Conservation (phyloP, 2,797 vertebrate genomes). For the Sciaenops ocellatus region DNA sequence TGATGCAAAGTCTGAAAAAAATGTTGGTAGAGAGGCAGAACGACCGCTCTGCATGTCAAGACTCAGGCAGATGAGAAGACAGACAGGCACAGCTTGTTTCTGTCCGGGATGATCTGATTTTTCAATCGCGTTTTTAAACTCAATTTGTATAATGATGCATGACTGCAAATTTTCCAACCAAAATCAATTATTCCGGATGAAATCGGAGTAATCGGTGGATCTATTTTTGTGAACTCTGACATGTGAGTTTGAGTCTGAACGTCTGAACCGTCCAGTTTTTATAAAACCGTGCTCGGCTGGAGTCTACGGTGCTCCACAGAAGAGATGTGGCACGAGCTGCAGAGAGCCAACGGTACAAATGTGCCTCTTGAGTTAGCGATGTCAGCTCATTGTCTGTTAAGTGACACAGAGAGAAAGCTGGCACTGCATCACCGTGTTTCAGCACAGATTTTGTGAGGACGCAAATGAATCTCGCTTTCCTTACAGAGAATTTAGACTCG, state of each 20-base stretch:
- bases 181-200: neutral
- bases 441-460: neutral
- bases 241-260: neutral
- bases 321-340: neutral
- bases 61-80: neutral
- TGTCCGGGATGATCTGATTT: neutral
- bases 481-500: neutral
- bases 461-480: neutral
- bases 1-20: conserved; percentile 18
- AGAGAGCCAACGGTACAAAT: neutral
- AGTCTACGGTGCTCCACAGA: neutral
- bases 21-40: conserved; percentile 11
- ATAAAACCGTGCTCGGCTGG: neutral
- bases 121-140: neutral
- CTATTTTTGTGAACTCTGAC: neutral
- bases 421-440: neutral
- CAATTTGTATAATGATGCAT: neutral
- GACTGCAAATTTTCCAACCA: neutral
- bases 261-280: neutral
- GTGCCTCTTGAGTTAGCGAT: neutral
- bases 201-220: neutral
- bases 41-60: neutral
- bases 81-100: neutral
- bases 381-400: neutral
- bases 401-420: neutral